Percentiles rank a stretch among this genome's conserved stretches.
Evolutionary conservation across 2,113 vertebrate genomes (phyloP).

Genomic region (Phylloscopus trochiloides): DNA sequence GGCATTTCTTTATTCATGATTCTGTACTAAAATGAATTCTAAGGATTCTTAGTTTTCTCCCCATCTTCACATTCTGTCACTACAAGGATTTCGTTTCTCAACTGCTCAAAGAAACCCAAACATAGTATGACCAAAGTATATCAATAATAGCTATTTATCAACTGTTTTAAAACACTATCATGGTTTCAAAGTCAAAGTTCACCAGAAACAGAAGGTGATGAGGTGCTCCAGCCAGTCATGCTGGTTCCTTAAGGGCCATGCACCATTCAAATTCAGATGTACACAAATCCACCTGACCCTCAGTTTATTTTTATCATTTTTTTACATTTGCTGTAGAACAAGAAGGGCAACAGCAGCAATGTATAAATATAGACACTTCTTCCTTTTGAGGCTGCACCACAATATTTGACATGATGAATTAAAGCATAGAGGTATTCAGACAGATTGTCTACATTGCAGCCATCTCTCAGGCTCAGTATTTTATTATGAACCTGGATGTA

Average conservation of each 20-base stretch:
- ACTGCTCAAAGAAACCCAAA: not conserved
- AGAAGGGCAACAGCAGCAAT: not conserved
- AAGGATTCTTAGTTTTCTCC: not conserved
- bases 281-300: not conserved
- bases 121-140: not conserved
- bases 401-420: not conserved
- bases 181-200: not conserved
- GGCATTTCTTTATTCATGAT: not conserved
- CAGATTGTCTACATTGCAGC: not conserved
- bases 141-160: not conserved
- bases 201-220: not conserved
- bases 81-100: not conserved
- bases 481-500: not conserved
- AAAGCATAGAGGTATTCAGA: not conserved
- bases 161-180: not conserved
- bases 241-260: not conserved
- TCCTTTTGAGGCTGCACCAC: not conserved
- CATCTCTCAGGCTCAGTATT: not conserved
- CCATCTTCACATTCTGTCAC: not conserved
- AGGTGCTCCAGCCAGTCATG: not conserved
- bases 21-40: not conserved
- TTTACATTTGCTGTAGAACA: not conserved
- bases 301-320: not conserved
- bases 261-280: fast-evolving
- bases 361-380: fast-evolving